Evolutionary conservation across 35 echinoderm and acorn worm genomes (phyloP).

Genomic region (Holothuria glaberrima): DNA sequence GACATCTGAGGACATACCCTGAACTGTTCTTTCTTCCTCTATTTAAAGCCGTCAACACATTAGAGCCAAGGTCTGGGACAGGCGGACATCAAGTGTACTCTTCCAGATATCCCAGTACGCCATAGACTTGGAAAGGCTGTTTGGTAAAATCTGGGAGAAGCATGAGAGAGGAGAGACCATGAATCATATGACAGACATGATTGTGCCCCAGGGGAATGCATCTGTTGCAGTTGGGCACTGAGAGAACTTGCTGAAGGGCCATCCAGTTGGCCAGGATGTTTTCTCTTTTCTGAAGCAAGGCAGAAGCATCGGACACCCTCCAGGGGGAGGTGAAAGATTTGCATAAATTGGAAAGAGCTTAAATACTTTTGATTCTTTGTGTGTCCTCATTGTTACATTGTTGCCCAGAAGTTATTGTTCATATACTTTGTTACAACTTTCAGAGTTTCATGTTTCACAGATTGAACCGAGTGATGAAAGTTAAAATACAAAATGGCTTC

Average conservation of each 20-base stretch:
- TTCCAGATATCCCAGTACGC: constrained; percentile 87
- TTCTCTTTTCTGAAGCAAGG: too few species aligned
- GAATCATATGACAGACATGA: constrained; percentile 63
- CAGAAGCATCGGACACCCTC: too few species aligned
- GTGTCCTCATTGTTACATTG: too few species aligned
- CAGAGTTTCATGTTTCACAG: too few species aligned
- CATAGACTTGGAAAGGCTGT: constrained; percentile 70
- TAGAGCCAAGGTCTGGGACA: constrained; percentile 84
- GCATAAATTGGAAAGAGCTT: background rate
- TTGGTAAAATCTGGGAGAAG: constrained; percentile 81
- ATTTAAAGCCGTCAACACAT: constrained; percentile 64
- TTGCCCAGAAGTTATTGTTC: too few species aligned
- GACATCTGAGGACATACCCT: too few species aligned
- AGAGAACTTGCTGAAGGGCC: background rate
- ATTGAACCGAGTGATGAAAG: too few species aligned
- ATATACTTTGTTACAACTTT: too few species aligned
- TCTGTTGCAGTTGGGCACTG: background rate
- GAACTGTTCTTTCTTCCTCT: too few species aligned
- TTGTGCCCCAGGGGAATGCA: background rate
- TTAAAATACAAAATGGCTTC: too few species aligned
- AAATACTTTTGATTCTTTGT: background rate
- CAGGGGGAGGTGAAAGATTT: background rate
- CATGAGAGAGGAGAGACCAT: constrained; percentile 65
- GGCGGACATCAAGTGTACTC: constrained; percentile 66
- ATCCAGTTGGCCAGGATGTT: background rate